Evolutionary conservation across 1,140 invertebrate genomes (phyloP).

Genomic region (Paramacrobiotus metropolitanus): DNA sequence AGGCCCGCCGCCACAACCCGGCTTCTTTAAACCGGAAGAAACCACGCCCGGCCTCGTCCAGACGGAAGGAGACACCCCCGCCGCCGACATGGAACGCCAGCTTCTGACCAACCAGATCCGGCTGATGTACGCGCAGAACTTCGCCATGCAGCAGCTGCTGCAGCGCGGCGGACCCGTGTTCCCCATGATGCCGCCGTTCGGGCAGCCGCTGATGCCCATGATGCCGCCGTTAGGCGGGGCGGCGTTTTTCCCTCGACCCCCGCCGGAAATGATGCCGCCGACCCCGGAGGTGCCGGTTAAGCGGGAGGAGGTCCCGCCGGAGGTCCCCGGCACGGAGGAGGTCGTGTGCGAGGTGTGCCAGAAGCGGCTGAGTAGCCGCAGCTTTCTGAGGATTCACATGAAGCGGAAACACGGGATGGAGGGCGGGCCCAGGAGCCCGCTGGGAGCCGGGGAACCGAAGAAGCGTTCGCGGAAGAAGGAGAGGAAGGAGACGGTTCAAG

Average conservation of each 20-base stretch:
- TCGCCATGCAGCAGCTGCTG: neutral
- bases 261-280: too few relatives aligned
- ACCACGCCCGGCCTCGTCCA: too few relatives aligned
- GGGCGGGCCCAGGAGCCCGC: too few relatives aligned
- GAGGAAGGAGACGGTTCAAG: neutral
- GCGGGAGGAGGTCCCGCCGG: too few relatives aligned
- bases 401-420: constrained; percentile 21
- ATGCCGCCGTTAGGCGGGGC: too few relatives aligned
- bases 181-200: neutral
- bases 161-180: neutral
- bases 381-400: constrained; percentile 56
- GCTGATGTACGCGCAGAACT: neutral
- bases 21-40: too few relatives aligned
- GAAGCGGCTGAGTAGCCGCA: constrained; percentile 90
- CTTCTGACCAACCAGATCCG: neutral
- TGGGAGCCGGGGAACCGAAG: neutral
- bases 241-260: too few relatives aligned
- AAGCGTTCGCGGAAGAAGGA: neutral
- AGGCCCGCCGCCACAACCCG: too few relatives aligned
- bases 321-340: too few relatives aligned
- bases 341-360: constrained; percentile 94
- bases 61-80: too few relatives aligned
- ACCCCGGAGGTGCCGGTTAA: too few relatives aligned
- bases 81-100: neutral
- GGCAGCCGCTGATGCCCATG: neutral